phyloP scores from a whole-genome alignment of 30 jellyfish, hydroid and myxozoan genomes.

The Cassiopea xamachana region DNA sequence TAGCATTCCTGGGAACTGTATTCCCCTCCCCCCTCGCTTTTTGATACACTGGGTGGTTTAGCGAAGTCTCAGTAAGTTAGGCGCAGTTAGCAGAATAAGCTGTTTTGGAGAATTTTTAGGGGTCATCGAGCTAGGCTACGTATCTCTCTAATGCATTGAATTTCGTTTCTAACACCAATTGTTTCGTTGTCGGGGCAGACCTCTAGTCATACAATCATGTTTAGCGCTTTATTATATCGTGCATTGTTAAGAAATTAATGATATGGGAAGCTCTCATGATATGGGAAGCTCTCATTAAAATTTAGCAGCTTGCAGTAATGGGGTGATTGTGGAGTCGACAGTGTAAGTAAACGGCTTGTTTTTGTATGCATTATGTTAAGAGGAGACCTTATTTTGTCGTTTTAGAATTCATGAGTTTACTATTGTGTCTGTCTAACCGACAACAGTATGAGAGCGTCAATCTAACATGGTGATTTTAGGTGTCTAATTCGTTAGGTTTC shows the following conservation, averaged over 20 bases:
- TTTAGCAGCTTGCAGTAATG: background rate
- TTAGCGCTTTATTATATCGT: background rate
- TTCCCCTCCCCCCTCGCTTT: too few species aligned
- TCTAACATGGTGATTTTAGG: too few species aligned
- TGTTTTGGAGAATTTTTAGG: background rate
- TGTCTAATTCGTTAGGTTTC: too few species aligned
- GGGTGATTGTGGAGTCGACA: background rate
- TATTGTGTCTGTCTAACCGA: background rate
- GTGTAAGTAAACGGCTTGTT: background rate
- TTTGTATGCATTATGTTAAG: background rate
- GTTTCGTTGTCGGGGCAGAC: conserved; percentile 20
- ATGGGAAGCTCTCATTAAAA: background rate
- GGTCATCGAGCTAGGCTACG: conserved; percentile 8
- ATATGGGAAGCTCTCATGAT: background rate
- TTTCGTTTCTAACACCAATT: conserved; percentile 5
- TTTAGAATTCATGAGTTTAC: background rate
- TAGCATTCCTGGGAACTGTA: too few species aligned
- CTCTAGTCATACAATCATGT: background rate
- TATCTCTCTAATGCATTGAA: background rate
- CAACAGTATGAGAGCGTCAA: background rate
- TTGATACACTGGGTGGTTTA: too few species aligned
- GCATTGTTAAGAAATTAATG: background rate
- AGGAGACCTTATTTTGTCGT: background rate
- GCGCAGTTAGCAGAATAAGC: background rate
- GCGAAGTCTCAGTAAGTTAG: background rate